Conservation (phyloP, 2,888 invertebrate genomes). For the Apamea epomidion region DNA sequence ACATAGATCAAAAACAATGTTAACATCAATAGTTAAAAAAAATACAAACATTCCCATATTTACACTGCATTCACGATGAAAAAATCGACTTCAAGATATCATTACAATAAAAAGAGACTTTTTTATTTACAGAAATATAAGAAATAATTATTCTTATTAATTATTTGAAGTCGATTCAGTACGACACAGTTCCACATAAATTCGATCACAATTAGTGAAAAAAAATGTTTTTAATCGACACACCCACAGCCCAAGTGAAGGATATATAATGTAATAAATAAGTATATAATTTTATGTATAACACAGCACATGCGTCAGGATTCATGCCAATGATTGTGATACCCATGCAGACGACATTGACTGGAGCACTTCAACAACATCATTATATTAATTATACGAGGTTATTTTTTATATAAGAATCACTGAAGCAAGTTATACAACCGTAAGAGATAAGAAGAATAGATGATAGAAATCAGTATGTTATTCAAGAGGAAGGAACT, state of each 20-base stretch:
- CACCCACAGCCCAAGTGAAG: conserved; percentile 59
- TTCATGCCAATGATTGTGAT: conserved; percentile 76
- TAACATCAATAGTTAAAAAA: conserved; percentile 44
- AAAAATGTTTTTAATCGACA: conserved; percentile 47
- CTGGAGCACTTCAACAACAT: conserved; percentile 73
- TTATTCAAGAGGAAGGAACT: not conserved
- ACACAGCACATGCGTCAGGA: conserved; percentile 82
- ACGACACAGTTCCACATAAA: conserved; percentile 47
- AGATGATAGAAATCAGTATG: not conserved
- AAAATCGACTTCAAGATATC: conserved; percentile 67
- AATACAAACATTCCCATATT: conserved; percentile 56
- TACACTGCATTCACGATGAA: conserved; percentile 55
- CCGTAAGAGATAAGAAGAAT: not conserved
- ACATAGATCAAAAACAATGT: conserved; percentile 56
- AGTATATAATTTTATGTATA: conserved; percentile 55
- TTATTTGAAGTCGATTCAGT: conserved; percentile 62
- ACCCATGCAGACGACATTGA: conserved; percentile 80
- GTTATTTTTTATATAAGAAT: not conserved
- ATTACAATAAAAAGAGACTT: not conserved
- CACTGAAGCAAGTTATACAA: not conserved
- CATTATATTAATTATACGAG: conserved; percentile 28
- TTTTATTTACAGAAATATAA: conserved; percentile 3
- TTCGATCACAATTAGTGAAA: conserved; percentile 32
- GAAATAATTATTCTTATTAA: not conserved
- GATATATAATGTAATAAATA: conserved; percentile 38